Base-by-base conservation (phyloP, 2,797 vertebrate species). In the Fundulus diaphanus region DNA sequence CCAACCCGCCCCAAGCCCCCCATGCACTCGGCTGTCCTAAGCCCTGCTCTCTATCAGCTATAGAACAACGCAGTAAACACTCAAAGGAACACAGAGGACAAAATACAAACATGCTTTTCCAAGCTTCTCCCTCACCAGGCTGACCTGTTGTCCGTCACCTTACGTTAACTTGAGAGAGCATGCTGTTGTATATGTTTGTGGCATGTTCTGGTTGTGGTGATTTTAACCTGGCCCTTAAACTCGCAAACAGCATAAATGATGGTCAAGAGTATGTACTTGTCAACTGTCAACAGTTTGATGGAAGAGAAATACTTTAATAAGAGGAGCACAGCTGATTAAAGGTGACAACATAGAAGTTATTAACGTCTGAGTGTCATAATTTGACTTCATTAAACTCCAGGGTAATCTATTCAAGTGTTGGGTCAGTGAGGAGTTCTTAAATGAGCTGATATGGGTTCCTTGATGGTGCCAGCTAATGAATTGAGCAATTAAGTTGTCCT, bases 11-110 rank as follows among this genome's bases (percentile, higher is more conserved):
- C 48, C 11, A 54, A 52, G 79, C 83, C 74, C n/a, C 68, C 86
- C 83, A 66, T 77, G 74, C 66, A 78, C 86, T 87, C 13, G 77
- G 76, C 70, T 88, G 94, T 94, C 95, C 95, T 96, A 96, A 97
- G 96, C 96, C 96, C 95, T 91, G 96, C 97, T 96, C 96, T 98
- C 97, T 96, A 98, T 97, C 96, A 98, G 95, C 92, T 94, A 95
- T 95, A 73, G 74, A 80, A 67, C 80, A 65, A 75, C 73, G 77
- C 59, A 72, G 82, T 74, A 83, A 80, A 82, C 78, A 85, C 82
- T 72, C 79, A 16, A 80, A 90, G 78, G 81, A 84, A 85, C 82
- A 81, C 74, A 48, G 67, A 78, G 69, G 15, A 78, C 75, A 84
- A 87, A 72, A 80, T 78, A 86, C 59, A 57, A 79, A 83, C 81